Evolutionary conservation across 2,797 vertebrate genomes (phyloP).

Genomic region (Ctenochaetus hawaiiensis): DNA sequence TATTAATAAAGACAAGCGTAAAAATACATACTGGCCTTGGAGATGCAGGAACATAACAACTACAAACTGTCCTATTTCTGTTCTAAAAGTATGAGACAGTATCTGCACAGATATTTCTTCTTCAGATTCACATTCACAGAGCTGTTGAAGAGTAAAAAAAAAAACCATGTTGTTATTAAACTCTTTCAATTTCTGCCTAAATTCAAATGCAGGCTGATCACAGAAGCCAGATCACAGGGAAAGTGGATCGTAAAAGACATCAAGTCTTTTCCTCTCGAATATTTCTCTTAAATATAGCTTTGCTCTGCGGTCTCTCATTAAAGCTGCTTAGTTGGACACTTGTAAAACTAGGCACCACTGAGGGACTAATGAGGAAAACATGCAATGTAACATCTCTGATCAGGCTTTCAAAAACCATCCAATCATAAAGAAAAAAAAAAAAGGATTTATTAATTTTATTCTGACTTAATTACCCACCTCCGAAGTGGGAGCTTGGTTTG

Average conservation of each 20-base stretch:
- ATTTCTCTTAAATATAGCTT: neutral
- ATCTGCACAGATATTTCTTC: neutral
- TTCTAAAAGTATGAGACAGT: neutral
- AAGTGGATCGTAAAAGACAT: neutral
- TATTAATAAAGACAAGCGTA: neutral
- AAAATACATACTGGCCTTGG: neutral
- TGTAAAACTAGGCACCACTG: slow-evolving; percentile 6
- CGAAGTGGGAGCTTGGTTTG: neutral
- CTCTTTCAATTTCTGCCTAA: neutral
- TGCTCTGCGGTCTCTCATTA: slow-evolving; percentile 24
- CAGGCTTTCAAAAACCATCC: slow-evolving; percentile 34
- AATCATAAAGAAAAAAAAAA: neutral
- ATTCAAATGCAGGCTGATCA: slow-evolving; percentile 4
- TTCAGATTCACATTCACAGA: neutral
- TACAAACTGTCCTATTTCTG: neutral
- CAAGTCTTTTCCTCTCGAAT: neutral
- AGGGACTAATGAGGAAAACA: slow-evolving; percentile 50
- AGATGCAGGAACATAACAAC: slow-evolving; percentile 1
- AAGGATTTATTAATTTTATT: neutral
- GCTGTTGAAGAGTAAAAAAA: neutral
- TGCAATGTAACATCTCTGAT: slow-evolving; percentile 8
- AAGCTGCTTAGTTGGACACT: slow-evolving; percentile 18
- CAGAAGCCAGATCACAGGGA: slow-evolving; percentile 6
- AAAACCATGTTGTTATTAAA: neutral
- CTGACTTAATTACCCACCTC: slow-evolving; percentile 37